Base-by-base conservation (phyloP, 2,113 vertebrate species). In the Synodontis membranacea region DNA sequence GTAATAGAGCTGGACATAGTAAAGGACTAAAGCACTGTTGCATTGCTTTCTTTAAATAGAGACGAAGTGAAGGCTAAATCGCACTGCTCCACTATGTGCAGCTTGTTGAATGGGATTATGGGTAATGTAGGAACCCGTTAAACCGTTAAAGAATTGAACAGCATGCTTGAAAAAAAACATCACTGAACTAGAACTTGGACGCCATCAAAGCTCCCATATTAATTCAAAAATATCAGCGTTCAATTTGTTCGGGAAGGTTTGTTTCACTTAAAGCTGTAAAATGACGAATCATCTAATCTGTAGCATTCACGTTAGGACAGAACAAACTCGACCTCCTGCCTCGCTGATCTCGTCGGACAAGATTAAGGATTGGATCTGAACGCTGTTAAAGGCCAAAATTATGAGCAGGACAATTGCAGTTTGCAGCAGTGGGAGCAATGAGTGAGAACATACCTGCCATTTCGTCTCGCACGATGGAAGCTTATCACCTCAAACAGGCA, bases 401-500 rank as follows among this genome's bases (percentile, higher is more conserved):
- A 66, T 4, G 11, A 86, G 37, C 48, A 58, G 62, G 85, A 56
- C 64, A 46, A 70, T n/a, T 68, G 85, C 31, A 60, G 70, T 42
- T 70, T 58, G 66, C 66, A 74, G 68, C 46, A 15, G 42, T 28
- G 74, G 31, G 58, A 48, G 84, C 48, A 84, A 31, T 74, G 83
- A 85, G 42, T 31, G 50, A 68, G 23, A n/a, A 79, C 62, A 44
- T 52, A 42, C 17, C 34, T 52, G 6, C 10, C 68, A 64, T 70
- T 72, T 37, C 78, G 85, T 86, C 64, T 86, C 85, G 39, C 85
- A 58, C 12, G 78, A 54, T 31, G 78, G 78, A 86, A 81, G 64
- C 79, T 72, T 81, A 85, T 85, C 75, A 79, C 74, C 44, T 23
- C 62, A 66, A 85, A 85, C 84, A 79, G 58, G 84, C 84, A 66